Percentiles rank a stretch among this genome's conserved stretches.
phyloP scores from a whole-genome alignment of 2,888 invertebrate genomes.

The Nephrotoma guestfalica region DNA sequence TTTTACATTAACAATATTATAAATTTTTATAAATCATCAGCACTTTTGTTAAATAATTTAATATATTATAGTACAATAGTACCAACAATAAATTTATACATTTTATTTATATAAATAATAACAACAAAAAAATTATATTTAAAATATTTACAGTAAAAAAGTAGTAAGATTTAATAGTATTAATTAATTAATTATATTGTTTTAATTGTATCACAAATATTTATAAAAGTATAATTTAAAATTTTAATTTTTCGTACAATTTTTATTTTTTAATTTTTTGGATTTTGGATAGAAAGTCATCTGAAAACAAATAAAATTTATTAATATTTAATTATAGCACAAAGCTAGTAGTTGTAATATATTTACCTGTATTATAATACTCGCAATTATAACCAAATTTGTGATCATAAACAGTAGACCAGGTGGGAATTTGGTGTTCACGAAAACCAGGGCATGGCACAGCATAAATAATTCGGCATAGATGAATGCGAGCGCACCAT shows the following conservation, averaged over 20 bases:
- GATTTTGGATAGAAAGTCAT: neutral
- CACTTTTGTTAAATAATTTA: too few relatives aligned
- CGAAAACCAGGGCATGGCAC: slow-evolving; percentile 9
- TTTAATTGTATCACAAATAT: neutral
- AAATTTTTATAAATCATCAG: too few relatives aligned
- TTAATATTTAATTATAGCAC: neutral
- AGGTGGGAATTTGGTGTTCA: slow-evolving; percentile 11
- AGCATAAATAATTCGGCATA: slow-evolving; percentile 13
- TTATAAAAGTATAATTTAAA: neutral
- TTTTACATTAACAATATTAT: too few relatives aligned
- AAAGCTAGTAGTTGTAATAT: neutral
- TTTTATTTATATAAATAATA: neutral
- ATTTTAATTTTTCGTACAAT: neutral
- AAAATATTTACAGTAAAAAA: neutral
- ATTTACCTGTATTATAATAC: slow-evolving; percentile 12
- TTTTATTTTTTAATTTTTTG: neutral
- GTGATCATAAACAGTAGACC: slow-evolving; percentile 13
- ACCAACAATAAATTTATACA: too few relatives aligned
- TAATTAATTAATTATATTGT: neutral
- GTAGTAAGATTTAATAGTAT: neutral
- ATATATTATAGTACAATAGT: too few relatives aligned
- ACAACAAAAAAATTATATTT: neutral
- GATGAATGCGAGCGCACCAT: slow-evolving; percentile 11
- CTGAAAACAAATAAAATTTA: neutral
- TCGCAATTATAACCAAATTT: slow-evolving; percentile 11